A percentile compares a stretch with the other conserved stretches of the same genome.
Evolutionary conservation across 2,797 vertebrate genomes (phyloP).

Genomic region (Macropus fuliginosus): DNA sequence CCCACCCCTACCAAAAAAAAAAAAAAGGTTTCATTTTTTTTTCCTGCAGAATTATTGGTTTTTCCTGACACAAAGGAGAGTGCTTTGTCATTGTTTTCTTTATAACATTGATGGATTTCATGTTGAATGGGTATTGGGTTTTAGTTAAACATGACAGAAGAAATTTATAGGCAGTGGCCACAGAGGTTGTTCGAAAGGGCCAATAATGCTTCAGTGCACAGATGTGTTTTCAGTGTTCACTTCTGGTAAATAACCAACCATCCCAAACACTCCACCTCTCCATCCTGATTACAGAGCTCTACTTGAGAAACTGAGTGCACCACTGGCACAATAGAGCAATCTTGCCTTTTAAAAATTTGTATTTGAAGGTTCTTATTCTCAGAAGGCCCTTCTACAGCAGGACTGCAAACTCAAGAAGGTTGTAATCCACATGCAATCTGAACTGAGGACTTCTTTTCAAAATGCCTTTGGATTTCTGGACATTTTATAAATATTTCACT

Average conservation of each 20-base stretch:
- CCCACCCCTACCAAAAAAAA: constrained; percentile 53
- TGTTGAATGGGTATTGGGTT: constrained; percentile 95
- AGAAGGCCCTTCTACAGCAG: neutral
- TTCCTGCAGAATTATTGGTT: constrained; percentile 79
- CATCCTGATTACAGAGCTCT: constrained; percentile 78
- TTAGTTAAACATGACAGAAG: constrained; percentile 92
- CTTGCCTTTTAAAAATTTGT: constrained; percentile 9
- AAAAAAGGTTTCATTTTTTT: constrained; percentile 66
- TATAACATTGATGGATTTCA: constrained; percentile 94
- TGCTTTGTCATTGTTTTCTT: constrained; percentile 94
- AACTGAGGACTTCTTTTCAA: neutral
- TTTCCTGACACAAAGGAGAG: constrained; percentile 87
- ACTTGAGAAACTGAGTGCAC: constrained; percentile 80
- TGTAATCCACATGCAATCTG: neutral
- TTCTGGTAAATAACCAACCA: constrained; percentile 79
- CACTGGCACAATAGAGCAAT: neutral
- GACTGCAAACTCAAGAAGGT: neutral
- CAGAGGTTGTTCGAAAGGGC: constrained; percentile 89
- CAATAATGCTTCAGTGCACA: constrained; percentile 86
- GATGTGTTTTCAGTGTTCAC: constrained; percentile 80
- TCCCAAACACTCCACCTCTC: constrained; percentile 70
- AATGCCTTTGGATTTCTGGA: neutral
- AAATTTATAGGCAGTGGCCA: constrained; percentile 91
- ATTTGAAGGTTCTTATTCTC: neutral
- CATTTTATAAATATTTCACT: neutral